Percentiles rank a stretch among this genome's conserved stretches.
These are phyloP conservation scores for Leistus spinibarbis DNA, from an alignment of 2,888 invertebrate genomes.

Conservation along the genomic window DNA sequence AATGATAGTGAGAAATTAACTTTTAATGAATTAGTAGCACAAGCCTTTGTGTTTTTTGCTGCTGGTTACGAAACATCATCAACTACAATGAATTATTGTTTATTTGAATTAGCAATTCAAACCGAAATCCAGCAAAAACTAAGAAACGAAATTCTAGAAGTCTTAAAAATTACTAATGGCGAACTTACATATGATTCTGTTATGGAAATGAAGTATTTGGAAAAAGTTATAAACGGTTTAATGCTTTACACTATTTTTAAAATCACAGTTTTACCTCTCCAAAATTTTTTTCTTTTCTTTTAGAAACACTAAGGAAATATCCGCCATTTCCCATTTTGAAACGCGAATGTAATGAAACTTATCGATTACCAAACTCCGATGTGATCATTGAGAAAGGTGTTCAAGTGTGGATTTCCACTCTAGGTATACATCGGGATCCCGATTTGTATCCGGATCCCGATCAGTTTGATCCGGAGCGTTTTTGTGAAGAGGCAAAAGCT, in stretches of 20 bases:
- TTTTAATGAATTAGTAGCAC: slow-evolving; percentile 10
- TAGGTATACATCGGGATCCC: slow-evolving; percentile 29
- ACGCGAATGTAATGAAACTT: background rate
- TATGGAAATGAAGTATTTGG: slow-evolving; percentile 4
- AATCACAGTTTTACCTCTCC: too few species aligned
- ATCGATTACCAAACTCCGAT: background rate
- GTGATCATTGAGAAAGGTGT: slow-evolving; percentile 7
- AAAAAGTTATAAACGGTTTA: slow-evolving; percentile 11
- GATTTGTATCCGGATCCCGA: slow-evolving; percentile 36
- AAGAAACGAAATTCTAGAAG: background rate
- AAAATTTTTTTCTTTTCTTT: background rate
- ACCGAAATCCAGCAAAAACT: background rate
- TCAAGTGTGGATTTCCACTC: slow-evolving; percentile 1
- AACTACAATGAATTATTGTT: background rate
- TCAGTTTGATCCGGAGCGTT: slow-evolving; percentile 38
- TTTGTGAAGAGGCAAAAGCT: slow-evolving; percentile 26
- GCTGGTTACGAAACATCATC: slow-evolving; percentile 6
- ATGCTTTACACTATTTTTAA: too few species aligned
- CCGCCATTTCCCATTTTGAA: background rate
- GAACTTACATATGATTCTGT: background rate
- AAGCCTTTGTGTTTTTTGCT: background rate
- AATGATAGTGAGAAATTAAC: slow-evolving; percentile 8
- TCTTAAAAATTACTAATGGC: background rate
- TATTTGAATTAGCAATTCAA: background rate
- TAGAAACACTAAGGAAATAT: slow-evolving; percentile 9